Conservation (phyloP, 1,140 invertebrate genomes). For the Pentalonia nigronervosa region DNA sequence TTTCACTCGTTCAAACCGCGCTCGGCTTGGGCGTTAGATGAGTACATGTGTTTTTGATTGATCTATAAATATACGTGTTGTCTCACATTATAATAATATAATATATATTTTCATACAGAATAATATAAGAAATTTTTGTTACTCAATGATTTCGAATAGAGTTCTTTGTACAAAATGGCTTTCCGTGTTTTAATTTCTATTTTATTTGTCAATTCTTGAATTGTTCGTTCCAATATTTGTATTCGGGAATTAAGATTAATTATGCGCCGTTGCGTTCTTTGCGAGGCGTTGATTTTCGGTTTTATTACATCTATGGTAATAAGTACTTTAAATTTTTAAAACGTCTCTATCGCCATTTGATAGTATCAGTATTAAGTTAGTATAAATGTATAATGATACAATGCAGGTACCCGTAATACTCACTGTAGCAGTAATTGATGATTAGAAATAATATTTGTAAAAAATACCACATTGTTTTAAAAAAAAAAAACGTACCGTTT, state of each 20-base stretch:
- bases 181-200: background rate
- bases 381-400: no score
- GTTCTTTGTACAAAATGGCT: background rate
- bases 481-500: background rate
- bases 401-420: background rate
- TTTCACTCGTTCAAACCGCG: background rate
- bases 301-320: background rate
- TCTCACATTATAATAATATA: background rate
- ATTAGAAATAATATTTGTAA: background rate
- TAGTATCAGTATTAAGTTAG: background rate
- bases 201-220: background rate
- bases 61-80: background rate
- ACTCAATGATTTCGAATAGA: background rate
- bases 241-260: background rate
- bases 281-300: background rate
- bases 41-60: background rate
- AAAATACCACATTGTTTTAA: background rate
- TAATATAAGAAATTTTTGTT: background rate
- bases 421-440: background rate
- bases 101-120: background rate
- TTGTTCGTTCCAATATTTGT: background rate
- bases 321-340: conserved; percentile 3
- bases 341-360: background rate
- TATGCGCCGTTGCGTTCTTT: background rate
- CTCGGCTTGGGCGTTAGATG: background rate